Conservation (phyloP, 2,113 vertebrate genomes). For the Tylochromis polylepis region DNA sequence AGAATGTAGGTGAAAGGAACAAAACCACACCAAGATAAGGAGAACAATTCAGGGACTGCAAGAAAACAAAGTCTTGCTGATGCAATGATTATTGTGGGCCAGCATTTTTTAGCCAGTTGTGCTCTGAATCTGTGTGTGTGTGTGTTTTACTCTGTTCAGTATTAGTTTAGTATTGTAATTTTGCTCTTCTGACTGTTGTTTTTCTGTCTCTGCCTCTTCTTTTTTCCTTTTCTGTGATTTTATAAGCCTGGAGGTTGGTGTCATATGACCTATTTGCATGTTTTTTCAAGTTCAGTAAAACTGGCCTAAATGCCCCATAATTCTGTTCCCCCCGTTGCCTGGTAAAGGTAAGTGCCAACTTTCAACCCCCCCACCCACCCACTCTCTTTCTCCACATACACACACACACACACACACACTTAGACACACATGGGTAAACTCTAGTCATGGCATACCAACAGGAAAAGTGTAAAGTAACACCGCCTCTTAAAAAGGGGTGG, state of each 20-base stretch:
- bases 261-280: constrained; percentile 52
- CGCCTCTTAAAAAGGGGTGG: constrained; percentile 3
- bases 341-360: constrained; percentile 21
- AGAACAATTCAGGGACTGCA: constrained; percentile 32
- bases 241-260: constrained; percentile 51
- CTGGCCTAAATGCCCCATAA: constrained; percentile 54
- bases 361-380: neutral
- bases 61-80: constrained; percentile 58
- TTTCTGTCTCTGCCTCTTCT: neutral
- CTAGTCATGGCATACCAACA: constrained; percentile 7
- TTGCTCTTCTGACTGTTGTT: constrained; percentile 23
- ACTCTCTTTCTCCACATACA: neutral
- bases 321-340: constrained; percentile 28
- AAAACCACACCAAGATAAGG: constrained; percentile 22
- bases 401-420: neutral
- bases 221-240: constrained; percentile 14
- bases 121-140: neutral
- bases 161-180: constrained; percentile 21
- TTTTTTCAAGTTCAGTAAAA: constrained; percentile 57
- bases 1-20: neutral
- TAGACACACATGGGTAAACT: neutral
- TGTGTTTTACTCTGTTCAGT: neutral
- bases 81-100: constrained; percentile 32
- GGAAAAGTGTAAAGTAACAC: constrained; percentile 49
- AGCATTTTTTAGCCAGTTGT: constrained; percentile 15